A percentile compares a stretch with the other conserved stretches of the same genome.
These are phyloP conservation scores for Mobula birostris DNA, from an alignment of 2,113 vertebrate genomes.

Conservation along the genomic window DNA sequence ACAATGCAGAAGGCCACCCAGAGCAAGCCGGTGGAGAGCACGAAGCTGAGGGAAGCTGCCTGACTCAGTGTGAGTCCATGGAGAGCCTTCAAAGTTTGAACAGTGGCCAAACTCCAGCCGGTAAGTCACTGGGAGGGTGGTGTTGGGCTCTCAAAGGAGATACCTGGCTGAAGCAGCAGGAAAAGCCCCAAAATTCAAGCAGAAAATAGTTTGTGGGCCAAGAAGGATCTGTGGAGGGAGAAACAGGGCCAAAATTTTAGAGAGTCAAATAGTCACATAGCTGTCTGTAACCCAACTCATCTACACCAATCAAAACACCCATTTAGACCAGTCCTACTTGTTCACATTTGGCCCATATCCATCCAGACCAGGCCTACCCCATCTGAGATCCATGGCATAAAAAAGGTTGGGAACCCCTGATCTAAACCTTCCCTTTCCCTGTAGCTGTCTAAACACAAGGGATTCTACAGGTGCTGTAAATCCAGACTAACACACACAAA, in stretches of 20 bases:
- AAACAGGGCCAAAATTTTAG: neutral
- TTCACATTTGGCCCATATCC: too few species aligned
- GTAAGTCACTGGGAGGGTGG: constrained; percentile 59
- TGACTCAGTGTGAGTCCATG: constrained; percentile 67
- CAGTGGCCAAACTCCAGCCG: constrained; percentile 78
- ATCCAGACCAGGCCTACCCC: too few species aligned
- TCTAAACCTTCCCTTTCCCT: too few species aligned
- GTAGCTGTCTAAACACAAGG: too few species aligned
- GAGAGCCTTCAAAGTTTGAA: constrained; percentile 79
- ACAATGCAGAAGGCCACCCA: constrained; percentile 46
- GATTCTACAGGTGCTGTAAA: too few species aligned
- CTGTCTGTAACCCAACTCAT: too few species aligned
- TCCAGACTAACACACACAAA: too few species aligned
- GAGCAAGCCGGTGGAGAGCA: constrained; percentile 40
- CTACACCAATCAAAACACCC: too few species aligned
- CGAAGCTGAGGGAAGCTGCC: constrained; percentile 55
- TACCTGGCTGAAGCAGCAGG: too few species aligned
- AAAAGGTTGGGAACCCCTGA: too few species aligned
- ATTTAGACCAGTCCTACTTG: too few species aligned
- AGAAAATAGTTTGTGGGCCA: neutral
- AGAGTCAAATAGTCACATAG: neutral
- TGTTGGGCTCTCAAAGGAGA: neutral
- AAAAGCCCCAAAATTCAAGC: neutral
- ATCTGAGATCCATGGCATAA: too few species aligned
- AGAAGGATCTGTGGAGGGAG: neutral